Base-by-base conservation (phyloP, 2,113 vertebrate genomes). In the Capreolus pygargus region DNA sequence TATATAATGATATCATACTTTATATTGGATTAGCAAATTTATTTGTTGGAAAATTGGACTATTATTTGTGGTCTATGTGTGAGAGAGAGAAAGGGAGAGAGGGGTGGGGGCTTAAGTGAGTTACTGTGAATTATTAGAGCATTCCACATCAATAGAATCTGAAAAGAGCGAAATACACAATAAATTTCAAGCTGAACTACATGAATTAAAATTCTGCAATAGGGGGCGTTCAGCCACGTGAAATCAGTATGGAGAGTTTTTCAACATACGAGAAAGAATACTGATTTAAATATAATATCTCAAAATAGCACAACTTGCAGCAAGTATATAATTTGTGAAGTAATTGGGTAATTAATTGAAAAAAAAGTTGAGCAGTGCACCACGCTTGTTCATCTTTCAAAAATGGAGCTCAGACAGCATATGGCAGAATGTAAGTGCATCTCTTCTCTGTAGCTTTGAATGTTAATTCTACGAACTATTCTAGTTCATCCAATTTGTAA, bases 281-380 rank as follows among this genome's bases (percentile, higher is more conserved):
- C 33, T 64, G 90, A 43, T 58, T 96, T 96, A 93, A 95, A 57
- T 89, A 64, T 70, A 97, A 52, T 83, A 95, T 96, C 91, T 79
- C 92, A 89, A 95, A 96, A 95, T 93, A 95, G 86, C 60, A 89
- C 67, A 88, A 76, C 92, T 94, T 96, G 90, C 61, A 97, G 67
- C 96, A 94, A 97, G 88, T 89, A 82, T 97, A 92, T 97, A 97
- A 96, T 94, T 57, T 39, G 58, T 96, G 97, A 90, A 95, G 87
- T 92, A 97, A 97, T 92, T 97, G 94, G 96, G 76, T 92, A 96
- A 92, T 89, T 97, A 98, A 97, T 95, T 96, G 97, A 92, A 96
- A 97, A 96, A 96, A 96, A 76, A 61, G 79, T 96, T 81, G 92
- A 95, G 85, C 61, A 70, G 64, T 90, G 74, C 94, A 84, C 5